Percentiles rank a stretch among this genome's conserved stretches.
Evolutionary conservation across 2,113 vertebrate species (phyloP).

Genomic region (Lepidothrix coronata): DNA sequence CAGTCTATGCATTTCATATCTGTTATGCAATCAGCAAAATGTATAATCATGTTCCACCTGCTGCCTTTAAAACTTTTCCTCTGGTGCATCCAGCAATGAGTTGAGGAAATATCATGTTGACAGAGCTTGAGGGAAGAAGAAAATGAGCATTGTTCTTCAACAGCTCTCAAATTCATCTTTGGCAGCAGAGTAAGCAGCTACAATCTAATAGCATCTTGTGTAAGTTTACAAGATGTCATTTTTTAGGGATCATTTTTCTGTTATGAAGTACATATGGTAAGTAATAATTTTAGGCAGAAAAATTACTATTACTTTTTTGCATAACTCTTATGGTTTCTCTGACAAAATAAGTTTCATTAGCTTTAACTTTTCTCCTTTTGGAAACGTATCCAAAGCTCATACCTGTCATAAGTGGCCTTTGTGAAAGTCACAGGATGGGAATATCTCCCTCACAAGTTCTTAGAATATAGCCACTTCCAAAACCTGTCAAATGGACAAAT

Average conservation of each 20-base stretch:
- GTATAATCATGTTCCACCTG: background rate
- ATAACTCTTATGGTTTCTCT: background rate
- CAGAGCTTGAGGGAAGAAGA: conserved; percentile 2
- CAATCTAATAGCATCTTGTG: background rate
- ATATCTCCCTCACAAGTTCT: background rate
- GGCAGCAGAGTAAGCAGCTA: background rate
- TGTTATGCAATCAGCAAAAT: background rate
- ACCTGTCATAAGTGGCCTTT: background rate
- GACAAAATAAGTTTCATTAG: background rate
- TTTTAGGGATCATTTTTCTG: background rate
- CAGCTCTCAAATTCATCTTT: background rate
- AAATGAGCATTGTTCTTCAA: conserved; percentile 2
- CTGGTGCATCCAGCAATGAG: background rate
- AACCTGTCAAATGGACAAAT: background rate
- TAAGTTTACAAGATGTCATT: background rate
- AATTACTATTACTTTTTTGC: background rate
- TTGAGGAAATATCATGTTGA: background rate
- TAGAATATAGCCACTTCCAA: background rate
- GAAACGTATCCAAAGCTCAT: background rate
- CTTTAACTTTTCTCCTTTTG: background rate
- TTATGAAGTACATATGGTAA: background rate
- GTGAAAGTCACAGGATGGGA: background rate
- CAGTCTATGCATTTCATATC: background rate
- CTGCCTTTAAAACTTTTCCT: background rate
- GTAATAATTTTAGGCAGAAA: background rate